These are phyloP conservation scores for Amphipoea lucens DNA, from an alignment of 2,888 invertebrate genomes.

Conservation along the genomic window DNA sequence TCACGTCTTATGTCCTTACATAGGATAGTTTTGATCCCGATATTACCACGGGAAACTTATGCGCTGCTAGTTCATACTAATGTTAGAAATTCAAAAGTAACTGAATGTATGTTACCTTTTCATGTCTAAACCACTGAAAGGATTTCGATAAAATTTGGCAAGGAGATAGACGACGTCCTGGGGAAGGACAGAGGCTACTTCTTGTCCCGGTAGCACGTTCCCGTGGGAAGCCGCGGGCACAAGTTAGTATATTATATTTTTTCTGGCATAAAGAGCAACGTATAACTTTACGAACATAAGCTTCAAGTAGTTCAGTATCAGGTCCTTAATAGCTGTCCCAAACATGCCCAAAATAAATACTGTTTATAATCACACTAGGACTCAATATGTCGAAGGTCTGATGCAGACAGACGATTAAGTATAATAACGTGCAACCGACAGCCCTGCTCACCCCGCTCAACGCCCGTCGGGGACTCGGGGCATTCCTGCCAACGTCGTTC, in stretches of 20 bases:
- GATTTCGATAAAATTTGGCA: not conserved
- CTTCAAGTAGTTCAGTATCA: no score
- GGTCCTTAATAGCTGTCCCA: not conserved
- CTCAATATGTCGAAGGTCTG: not conserved
- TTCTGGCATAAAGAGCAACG: not conserved
- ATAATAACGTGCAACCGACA: slow-evolving; percentile 12
- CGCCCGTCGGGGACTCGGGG: not conserved
- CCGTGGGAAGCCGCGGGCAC: no score
- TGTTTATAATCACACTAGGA: not conserved
- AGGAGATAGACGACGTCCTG: not conserved
- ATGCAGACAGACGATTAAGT: not conserved
- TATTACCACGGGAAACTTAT: no score
- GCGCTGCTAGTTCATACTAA: not conserved
- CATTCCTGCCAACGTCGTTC: slow-evolving; percentile 45
- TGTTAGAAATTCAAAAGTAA: no score
- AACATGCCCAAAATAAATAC: not conserved
- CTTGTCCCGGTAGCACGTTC: no score
- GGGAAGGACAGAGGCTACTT: not conserved
- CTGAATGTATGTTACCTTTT: no score
- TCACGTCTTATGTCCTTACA: no score
- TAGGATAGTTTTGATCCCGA: no score
- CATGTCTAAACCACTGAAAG: no score
- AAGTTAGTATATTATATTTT: no score
- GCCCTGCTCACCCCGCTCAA: slow-evolving; percentile 40
- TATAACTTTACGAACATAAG: no score